These are phyloP conservation scores for Eulemur albifrons DNA, from an alignment of 2,797 vertebrate species.

Conservation along the genomic window DNA sequence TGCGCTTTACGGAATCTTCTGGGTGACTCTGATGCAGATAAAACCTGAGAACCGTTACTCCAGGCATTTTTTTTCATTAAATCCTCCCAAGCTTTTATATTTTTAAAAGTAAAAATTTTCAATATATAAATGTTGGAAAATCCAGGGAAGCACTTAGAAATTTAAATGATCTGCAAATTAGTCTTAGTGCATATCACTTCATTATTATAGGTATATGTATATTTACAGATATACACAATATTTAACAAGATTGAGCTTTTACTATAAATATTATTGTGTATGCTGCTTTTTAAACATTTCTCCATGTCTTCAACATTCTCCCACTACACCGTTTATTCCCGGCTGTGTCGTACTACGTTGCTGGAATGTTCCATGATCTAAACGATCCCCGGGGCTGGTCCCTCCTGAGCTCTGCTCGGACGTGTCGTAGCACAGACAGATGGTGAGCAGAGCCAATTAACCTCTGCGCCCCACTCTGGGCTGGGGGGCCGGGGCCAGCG, in stretches of 20 bases:
- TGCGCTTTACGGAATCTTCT: neutral
- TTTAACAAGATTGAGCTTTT: neutral
- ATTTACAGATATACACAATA: neutral
- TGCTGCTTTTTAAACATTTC: neutral
- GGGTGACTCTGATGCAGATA: neutral
- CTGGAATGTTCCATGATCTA: constrained; percentile 26
- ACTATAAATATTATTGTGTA: neutral
- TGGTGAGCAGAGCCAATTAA: constrained; percentile 92
- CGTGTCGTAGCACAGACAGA: constrained; percentile 86
- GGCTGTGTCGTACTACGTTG: accelerated
- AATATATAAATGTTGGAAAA: neutral
- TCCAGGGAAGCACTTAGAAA: neutral
- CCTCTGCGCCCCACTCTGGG: constrained; percentile 84
- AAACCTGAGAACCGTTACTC: neutral
- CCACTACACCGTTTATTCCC: neutral
- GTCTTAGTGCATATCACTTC: neutral
- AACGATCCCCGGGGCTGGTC: constrained; percentile 81
- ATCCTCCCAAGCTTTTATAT: neutral
- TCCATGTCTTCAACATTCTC: neutral
- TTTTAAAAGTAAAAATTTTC: neutral
- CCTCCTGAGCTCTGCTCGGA: constrained; percentile 79
- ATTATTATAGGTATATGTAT: neutral
- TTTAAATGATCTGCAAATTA: neutral
- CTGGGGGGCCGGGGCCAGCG: constrained; percentile 82
- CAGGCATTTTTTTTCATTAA: neutral